A percentile compares a stretch with the other conserved stretches of the same genome.
phyloP scores from a whole-genome alignment of 2,888 invertebrate genomes.

The Nycteola revayana region DNA sequence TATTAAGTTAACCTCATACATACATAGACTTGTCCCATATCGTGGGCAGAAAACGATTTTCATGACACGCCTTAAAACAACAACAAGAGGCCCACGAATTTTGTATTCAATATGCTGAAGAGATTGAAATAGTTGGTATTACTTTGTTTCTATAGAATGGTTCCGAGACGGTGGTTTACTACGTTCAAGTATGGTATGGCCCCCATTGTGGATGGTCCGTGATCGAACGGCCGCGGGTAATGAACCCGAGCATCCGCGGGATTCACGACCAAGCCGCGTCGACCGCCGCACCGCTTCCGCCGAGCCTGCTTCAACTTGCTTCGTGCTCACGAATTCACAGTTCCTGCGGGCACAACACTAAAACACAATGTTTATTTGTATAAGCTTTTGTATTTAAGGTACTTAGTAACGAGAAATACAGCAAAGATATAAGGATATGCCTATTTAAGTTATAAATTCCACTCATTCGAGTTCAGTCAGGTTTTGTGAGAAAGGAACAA shows the following conservation, averaged over 20 bases:
- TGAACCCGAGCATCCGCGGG: slow-evolving; percentile 68
- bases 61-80: no score
- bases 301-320: slow-evolving; percentile 29
- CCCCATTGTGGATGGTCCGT: slow-evolving; percentile 56
- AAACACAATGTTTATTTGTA: slow-evolving; percentile 14
- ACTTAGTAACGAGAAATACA: no score
- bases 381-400: no score
- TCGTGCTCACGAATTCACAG: slow-evolving; percentile 54
- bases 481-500: no score
- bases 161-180: slow-evolving; percentile 42
- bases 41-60: no score
- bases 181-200: slow-evolving; percentile 48
- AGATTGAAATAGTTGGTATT: no score
- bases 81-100: no score
- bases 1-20: slow-evolving; percentile 14
- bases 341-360: slow-evolving; percentile 27
- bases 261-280: slow-evolving; percentile 38
- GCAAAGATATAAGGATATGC: no score
- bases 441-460: no score
- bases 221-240: slow-evolving; percentile 65
- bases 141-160: slow-evolving; percentile 7
- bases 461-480: no score
- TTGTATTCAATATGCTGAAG: no score
- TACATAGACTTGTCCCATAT: not conserved
- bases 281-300: slow-evolving; percentile 20